Evolutionary conservation across 1,140 invertebrate species (phyloP), one percentile per base, ranked within the genome.

Genomic region (Atta colombica): DNA sequence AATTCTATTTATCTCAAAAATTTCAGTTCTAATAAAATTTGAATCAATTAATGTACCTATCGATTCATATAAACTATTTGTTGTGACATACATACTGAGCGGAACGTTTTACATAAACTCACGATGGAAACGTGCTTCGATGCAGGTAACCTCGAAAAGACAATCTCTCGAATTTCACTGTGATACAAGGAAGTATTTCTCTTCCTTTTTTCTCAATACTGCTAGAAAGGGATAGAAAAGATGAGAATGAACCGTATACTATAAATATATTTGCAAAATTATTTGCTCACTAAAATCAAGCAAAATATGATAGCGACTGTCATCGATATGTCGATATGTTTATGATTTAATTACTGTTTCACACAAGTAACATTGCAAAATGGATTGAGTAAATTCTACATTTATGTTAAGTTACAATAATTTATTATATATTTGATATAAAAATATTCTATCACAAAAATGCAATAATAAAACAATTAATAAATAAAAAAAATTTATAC

Each of bases 141-240:
- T 80, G 60, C 75, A 75, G 16, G 53, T 71, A 87, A 84, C 77
- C 85, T 88, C 85, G 55, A 89, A 89, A 86, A 77, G 39, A 68
- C 71, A 49, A 88, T 77, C 84, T 89, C 85, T 88, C 77, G 77
- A 90, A 87, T 90, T 90, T 88, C 84, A 87, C 89, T 82, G 87
- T 60, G 75, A 77, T 71, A 53, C 84, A 60, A 85, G n/a, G 75
- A 80, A 80, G 86, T 86, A 63, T 60, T 39, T 63, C 69, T 53
- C 85, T 61, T 39, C 25, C 63, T 63, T 74, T 81, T 65, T 45
- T 51, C 60, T 10, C 45, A 12, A 45, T 45, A 61, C 31, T 31
- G 53, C 8, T 55, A 16, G 63, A 31, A 39, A 87, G 28, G 21
- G 39, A 77, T 10, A 77, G 21, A n/a, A 78, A 28, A 51, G 61